These are phyloP conservation scores for Hucho hucho DNA, from an alignment of 2,113 vertebrate species.

Conservation along the genomic window DNA sequence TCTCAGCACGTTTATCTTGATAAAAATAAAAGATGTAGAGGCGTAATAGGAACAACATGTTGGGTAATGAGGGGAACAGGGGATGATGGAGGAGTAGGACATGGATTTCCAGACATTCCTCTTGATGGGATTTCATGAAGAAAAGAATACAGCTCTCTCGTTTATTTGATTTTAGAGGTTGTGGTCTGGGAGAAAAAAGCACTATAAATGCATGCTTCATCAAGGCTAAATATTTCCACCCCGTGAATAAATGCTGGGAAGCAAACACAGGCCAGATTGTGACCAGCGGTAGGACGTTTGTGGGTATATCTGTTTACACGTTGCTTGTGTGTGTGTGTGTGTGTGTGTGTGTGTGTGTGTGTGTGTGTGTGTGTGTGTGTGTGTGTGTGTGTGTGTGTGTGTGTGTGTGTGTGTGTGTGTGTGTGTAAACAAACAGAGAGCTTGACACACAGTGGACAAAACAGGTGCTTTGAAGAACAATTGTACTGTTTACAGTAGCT, in stretches of 20 bases:
- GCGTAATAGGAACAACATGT: conserved; percentile 67
- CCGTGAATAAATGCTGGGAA: conserved; percentile 65
- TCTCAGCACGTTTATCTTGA: conserved; percentile 66
- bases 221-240: conserved; percentile 73
- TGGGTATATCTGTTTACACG: conserved; percentile 72
- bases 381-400: not conserved
- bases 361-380: not conserved
- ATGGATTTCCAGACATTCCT: conserved; percentile 67
- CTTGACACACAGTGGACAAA: conserved; percentile 49
- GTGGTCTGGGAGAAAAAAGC: conserved; percentile 52
- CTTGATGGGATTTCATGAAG: conserved; percentile 70
- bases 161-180: conserved; percentile 75
- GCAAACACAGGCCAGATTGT: conserved; percentile 74
- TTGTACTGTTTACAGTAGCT: conserved; percentile 53
- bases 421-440: conserved; percentile 59
- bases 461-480: conserved; percentile 65
- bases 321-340: conserved; percentile 31
- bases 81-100: conserved; percentile 58
- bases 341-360: not conserved
- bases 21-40: conserved; percentile 63
- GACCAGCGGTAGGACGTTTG: conserved; percentile 60
- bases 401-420: not conserved
- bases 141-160: conserved; percentile 54
- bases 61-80: conserved; percentile 63
- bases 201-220: conserved; percentile 75